Percentiles rank a stretch among this genome's conserved stretches.
phyloP scores from a whole-genome alignment of 2,797 vertebrate genomes.

The Rachycentron canadum region DNA sequence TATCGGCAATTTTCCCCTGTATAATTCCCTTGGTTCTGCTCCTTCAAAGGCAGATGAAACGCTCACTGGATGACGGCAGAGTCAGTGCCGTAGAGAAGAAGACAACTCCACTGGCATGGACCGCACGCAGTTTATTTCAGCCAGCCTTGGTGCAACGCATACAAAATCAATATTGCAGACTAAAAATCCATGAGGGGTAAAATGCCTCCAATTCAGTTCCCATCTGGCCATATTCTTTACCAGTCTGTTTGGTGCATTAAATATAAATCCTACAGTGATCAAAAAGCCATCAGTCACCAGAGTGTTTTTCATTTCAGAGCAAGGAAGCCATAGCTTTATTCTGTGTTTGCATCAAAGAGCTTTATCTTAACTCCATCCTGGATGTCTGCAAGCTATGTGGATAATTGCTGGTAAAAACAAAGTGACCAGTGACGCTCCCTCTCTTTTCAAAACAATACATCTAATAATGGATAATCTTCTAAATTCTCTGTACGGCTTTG shows the following conservation, averaged over 20 bases:
- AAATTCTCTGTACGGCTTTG: slow-evolving; percentile 12
- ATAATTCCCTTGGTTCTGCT: slow-evolving; percentile 72
- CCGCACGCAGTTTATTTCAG: slow-evolving; percentile 42
- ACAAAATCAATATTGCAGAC: slow-evolving; percentile 70
- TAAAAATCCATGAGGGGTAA: slow-evolving; percentile 69
- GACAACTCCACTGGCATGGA: slow-evolving; percentile 30
- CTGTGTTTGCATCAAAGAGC: slow-evolving; percentile 12
- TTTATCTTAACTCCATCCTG: slow-evolving; percentile 2
- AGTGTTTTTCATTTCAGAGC: slow-evolving; percentile 33
- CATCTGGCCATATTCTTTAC: slow-evolving; percentile 57
- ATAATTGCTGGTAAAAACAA: slow-evolving; percentile 8
- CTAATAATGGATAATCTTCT: background rate
- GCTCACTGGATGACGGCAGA: slow-evolving; percentile 43
- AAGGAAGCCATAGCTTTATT: background rate
- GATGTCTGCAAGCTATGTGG: background rate
- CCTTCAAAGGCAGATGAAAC: slow-evolving; percentile 71
- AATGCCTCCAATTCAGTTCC: slow-evolving; percentile 58
- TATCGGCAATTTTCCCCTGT: slow-evolving; percentile 71
- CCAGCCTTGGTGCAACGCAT: slow-evolving; percentile 50
- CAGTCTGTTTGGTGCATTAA: slow-evolving; percentile 31
- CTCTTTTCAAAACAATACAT: slow-evolving; percentile 2
- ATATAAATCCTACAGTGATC: slow-evolving; percentile 40
- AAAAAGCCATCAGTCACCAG: slow-evolving; percentile 22
- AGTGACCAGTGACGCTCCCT: background rate
- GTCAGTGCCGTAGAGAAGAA: slow-evolving; percentile 32